Evolutionary conservation across 2,797 vertebrate species (phyloP).

Genomic region (Sorex maritimensis): DNA sequence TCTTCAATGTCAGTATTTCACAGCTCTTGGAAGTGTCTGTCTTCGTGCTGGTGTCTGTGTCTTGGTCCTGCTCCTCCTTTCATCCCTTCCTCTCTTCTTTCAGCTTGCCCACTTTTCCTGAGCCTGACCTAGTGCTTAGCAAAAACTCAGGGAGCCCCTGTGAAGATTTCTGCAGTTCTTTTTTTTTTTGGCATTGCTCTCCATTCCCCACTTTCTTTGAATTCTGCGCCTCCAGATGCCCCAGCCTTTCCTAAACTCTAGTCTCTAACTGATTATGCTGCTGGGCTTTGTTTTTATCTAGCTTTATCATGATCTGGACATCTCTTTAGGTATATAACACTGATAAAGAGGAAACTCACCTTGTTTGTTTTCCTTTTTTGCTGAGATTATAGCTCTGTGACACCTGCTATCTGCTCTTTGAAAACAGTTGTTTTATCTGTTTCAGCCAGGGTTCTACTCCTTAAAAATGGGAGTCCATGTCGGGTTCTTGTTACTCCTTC

Average conservation of each 20-base stretch:
- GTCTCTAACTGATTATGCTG: slow-evolving; percentile 20
- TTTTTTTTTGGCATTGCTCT: neutral
- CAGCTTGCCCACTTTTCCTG: neutral
- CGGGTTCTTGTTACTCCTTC: slow-evolving; percentile 69
- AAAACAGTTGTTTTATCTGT: slow-evolving; percentile 49
- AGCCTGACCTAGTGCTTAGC: neutral
- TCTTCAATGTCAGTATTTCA: slow-evolving; percentile 32
- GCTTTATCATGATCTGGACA: slow-evolving; percentile 29
- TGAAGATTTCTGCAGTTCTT: slow-evolving; percentile 44
- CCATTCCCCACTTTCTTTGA: neutral
- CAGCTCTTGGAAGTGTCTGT: slow-evolving; percentile 21
- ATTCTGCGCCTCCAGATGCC: neutral
- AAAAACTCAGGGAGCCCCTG: slow-evolving; percentile 21
- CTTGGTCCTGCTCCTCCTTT: neutral
- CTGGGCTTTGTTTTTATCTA: slow-evolving; percentile 36
- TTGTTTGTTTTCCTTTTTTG: slow-evolving; percentile 30
- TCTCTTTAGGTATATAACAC: slow-evolving; percentile 32
- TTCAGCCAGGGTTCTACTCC: slow-evolving; percentile 61
- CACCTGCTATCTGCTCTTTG: neutral
- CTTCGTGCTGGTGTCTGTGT: neutral
- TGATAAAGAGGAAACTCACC: slow-evolving; percentile 12
- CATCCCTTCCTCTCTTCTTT: neutral
- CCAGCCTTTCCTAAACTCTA: neutral
- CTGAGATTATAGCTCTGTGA: neutral
- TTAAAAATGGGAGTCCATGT: slow-evolving; percentile 50